Base-by-base conservation (phyloP, 2,888 invertebrate genomes). In the Pimpla rufipes region DNA sequence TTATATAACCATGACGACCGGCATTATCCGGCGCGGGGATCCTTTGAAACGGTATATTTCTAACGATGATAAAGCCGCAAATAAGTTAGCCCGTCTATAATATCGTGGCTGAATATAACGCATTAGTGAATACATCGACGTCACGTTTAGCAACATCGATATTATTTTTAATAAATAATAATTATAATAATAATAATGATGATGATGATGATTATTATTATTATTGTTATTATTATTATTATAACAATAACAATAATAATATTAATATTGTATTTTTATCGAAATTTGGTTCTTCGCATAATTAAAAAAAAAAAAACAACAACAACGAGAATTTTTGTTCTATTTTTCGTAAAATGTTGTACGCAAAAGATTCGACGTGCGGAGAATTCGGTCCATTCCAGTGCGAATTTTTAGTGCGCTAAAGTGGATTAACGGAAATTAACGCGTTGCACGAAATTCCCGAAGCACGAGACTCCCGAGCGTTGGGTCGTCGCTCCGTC, bases 401-500 rank as follows among this genome's bases (percentile, higher is more conserved):
- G 13, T 1, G 55, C 0, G 6, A n/a, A 23, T 11, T 3, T 29
- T 23, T 23, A 29, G 5, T 29, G 29, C 29, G 29, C 3, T 5
- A 29, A 7, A 16, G 0, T 62, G 37, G 8, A 16, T 11, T 18
- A 18, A 40, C 18, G 8, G 16, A n/a, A 62, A 62, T 37, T 7
- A 16, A 59, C 18, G 16, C 7, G 37, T 40, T 10, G 10, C 40
- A 57, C 59, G 21, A 23, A 23, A 35, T 10, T 62, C 16, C 16
- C 2, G 37, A 18, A 10, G 16, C 11, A 37, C 7, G 8, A 62
- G 16, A 62, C 62, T 62, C 59, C 16, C 1, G 18, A 29, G 16
- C 37, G 62, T 37, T 2, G 16, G 37, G 8, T 62, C 62, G 62
- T 71, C 29, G 71, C 21, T 21, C 29, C 13, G 35, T 45, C 52